A percentile compares a stretch with the other conserved stretches of the same genome.
Conservation (phyloP, 2,113 vertebrate species). For the Tychaedon coryphoeus region DNA sequence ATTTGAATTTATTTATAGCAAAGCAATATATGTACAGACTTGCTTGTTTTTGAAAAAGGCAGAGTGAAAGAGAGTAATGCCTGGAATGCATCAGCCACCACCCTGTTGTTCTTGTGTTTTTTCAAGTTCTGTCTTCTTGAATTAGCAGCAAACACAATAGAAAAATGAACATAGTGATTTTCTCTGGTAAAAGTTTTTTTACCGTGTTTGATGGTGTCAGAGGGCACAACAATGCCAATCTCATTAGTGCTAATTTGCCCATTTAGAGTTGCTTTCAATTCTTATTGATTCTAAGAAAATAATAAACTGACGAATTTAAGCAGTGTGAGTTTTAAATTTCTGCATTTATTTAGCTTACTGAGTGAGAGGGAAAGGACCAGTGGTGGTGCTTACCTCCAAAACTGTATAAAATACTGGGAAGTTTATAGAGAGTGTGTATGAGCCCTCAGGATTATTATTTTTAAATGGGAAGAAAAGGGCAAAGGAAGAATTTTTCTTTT, state of each 20-base stretch:
- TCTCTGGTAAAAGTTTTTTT: background rate
- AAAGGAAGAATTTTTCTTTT: background rate
- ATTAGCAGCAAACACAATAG: conserved; percentile 36
- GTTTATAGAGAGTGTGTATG: background rate
- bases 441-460: background rate
- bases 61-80: conserved; percentile 25
- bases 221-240: background rate
- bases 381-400: background rate
- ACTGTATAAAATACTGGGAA: background rate
- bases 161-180: background rate
- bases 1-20: conserved; percentile 46
- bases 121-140: conserved; percentile 14
- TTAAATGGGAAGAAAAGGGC: background rate
- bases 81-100: conserved; percentile 53
- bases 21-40: conserved; percentile 35
- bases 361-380: background rate
- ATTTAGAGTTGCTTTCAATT: background rate
- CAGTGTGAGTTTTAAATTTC: background rate
- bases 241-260: background rate
- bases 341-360: background rate
- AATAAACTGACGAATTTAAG: background rate
- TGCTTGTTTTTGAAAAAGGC: conserved; percentile 34
- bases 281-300: background rate
- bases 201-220: background rate
- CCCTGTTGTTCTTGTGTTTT: conserved; percentile 24